These are phyloP conservation scores for Alviniconcha marisindica DNA, from an alignment of 1,140 invertebrate genomes.

Conservation along the genomic window DNA sequence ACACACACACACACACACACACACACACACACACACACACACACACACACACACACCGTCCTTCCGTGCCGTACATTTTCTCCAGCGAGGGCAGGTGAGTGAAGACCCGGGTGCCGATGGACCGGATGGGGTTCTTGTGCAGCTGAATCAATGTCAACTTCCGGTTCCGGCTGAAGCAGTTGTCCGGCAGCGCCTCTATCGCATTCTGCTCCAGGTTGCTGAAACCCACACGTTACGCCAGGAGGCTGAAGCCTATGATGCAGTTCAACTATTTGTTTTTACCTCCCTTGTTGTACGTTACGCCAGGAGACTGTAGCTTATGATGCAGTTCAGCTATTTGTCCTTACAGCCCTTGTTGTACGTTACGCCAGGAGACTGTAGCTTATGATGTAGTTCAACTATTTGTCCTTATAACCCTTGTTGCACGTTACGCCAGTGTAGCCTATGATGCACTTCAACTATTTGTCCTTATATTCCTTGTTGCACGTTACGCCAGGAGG, in stretches of 20 bases:
- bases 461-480: too few species aligned
- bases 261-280: background rate
- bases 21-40: conserved; percentile 28
- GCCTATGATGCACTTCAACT: too few species aligned
- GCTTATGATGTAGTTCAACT: too few species aligned
- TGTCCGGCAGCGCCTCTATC: conserved; percentile 59
- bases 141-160: conserved; percentile 69
- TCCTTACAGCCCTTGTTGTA: too few species aligned
- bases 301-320: conserved; percentile 51
- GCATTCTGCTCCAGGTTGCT: conserved; percentile 65
- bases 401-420: too few species aligned
- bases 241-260: background rate
- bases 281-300: background rate
- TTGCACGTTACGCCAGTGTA: too few species aligned
- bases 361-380: too few species aligned
- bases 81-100: conserved; percentile 67
- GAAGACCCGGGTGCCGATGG: conserved; percentile 68
- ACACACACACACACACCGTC: background rate
- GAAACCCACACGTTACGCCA: too few species aligned
- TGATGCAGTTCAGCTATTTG: too few species aligned
- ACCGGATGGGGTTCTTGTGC: conserved; percentile 70
- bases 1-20: conserved; percentile 4
- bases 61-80: conserved; percentile 66
- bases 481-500: too few species aligned
- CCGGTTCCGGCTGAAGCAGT: conserved; percentile 64